Evolutionary conservation across 2,888 invertebrate genomes (phyloP), one percentile per base, ranked within the genome.

Genomic region (Drosophila suboccidentalis): DNA sequence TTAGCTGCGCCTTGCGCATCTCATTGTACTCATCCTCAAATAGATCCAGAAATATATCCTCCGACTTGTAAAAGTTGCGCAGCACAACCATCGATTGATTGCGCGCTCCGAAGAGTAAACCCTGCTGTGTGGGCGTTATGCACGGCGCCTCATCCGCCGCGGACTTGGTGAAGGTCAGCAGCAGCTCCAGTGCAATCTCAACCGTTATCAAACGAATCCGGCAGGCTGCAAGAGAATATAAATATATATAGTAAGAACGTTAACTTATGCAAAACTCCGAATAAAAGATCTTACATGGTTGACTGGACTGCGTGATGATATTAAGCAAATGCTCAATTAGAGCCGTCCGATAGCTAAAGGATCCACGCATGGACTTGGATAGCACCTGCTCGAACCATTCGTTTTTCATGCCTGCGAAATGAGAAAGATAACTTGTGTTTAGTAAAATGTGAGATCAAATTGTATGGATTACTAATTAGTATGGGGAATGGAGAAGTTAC

Each of bases 11-110:
- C 91, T 97, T 97, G 80, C 96, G 96, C 95, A 99, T 97, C 93
- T 98, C 98, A 91, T 96, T 96, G 93, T 97, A 98, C 89, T 99
- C 99, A 92, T 99, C 98, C 93, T 99, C 99, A 92, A 99, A 99
- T 95, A 99, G 97, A 92, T 99, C 99, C 65, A 99, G 94, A 93
- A 99, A 99, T 87, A 99, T 98, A 91, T 99, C 99, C 93, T 99
- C 99, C 85, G 97, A 97, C 95, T 98, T 98, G 93, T 98, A 98
- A 93, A 97, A 98, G 94, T 97, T 98, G 51, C 97, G 94, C 13
- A 99, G 94, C 34, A 97, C 94, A 0, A 96, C 95, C 55, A 97
- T 97, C 79, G 97, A 96, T 90, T 97, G 96, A 90, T 96, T 96
- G 80, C 95, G 94, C 4, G 96, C 95, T 89, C 95, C 93, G 92